Evolutionary conservation across 2,113 vertebrate genomes (phyloP).

Genomic region (Aramus guarauna): DNA sequence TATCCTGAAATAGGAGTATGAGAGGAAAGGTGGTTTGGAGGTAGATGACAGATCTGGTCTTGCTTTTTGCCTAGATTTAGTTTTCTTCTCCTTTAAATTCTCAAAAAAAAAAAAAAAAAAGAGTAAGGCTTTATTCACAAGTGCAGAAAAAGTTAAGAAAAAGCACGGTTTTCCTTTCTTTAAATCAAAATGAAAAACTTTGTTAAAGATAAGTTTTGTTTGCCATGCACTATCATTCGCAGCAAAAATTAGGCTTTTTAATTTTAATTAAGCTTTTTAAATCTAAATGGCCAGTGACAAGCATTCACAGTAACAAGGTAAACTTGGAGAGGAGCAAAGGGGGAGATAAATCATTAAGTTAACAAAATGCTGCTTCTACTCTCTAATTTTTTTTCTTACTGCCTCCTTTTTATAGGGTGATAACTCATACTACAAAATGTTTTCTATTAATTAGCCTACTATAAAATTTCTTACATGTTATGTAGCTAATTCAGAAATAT

Average conservation of each 20-base stretch:
- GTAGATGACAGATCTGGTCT: background rate
- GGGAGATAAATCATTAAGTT: background rate
- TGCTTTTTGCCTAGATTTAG: background rate
- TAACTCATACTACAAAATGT: background rate
- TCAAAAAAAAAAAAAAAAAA: background rate
- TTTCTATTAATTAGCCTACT: background rate
- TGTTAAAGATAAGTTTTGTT: background rate
- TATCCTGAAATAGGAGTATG: constrained; percentile 32
- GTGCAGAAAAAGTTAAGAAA: background rate
- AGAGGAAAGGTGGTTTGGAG: constrained; percentile 1
- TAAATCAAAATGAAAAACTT: background rate
- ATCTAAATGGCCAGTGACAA: background rate
- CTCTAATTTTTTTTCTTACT: background rate
- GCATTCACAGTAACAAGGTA: background rate
- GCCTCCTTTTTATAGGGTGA: background rate
- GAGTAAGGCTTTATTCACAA: background rate
- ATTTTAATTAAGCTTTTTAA: background rate
- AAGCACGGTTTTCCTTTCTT: background rate
- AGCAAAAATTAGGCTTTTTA: background rate
- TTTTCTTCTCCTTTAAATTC: background rate
- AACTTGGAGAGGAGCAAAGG: background rate
- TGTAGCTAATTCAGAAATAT: background rate
- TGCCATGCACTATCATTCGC: background rate
- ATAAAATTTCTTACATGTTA: background rate
- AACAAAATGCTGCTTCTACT: background rate